A percentile compares a stretch with the other conserved stretches of the same genome.
Conservation (phyloP, 2,888 invertebrate species). For the Chrysolina americana region DNA sequence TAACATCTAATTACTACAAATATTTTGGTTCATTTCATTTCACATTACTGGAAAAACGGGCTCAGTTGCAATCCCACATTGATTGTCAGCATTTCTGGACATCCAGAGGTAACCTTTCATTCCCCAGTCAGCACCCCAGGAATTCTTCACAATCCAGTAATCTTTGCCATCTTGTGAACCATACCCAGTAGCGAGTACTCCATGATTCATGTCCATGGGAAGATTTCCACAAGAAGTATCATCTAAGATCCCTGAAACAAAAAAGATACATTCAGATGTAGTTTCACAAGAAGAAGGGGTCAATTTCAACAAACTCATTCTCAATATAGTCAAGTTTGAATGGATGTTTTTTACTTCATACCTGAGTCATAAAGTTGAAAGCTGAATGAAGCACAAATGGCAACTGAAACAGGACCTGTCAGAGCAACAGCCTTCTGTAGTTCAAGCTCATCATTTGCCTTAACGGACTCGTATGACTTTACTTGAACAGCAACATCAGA, state of each 20-base stretch:
- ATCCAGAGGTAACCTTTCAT: slow-evolving; percentile 59
- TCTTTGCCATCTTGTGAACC: slow-evolving; percentile 73
- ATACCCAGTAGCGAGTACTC: slow-evolving; percentile 83
- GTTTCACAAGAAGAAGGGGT: too few species aligned
- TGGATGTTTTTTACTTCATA: too few species aligned
- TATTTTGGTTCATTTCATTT: neutral
- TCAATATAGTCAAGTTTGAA: too few species aligned
- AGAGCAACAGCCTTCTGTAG: slow-evolving; percentile 48
- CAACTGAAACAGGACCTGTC: slow-evolving; percentile 49
- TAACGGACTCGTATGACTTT: slow-evolving; percentile 82
- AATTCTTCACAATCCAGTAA: slow-evolving; percentile 81
- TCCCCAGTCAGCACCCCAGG: slow-evolving; percentile 71
- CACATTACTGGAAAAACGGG: neutral
- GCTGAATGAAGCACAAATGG: neutral
- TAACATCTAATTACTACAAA: neutral
- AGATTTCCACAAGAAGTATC: slow-evolving; percentile 76
- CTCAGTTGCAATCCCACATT: slow-evolving; percentile 14
- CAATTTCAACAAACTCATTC: too few species aligned
- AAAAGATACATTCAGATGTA: too few species aligned
- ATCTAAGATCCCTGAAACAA: slow-evolving; percentile 77
- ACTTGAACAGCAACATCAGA: slow-evolving; percentile 82
- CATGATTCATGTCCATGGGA: slow-evolving; percentile 81
- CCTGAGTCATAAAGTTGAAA: neutral
- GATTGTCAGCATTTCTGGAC: slow-evolving; percentile 38
- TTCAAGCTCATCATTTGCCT: slow-evolving; percentile 52